Conservation (phyloP, 2,113 vertebrate genomes). For the Silurus glanis region DNA sequence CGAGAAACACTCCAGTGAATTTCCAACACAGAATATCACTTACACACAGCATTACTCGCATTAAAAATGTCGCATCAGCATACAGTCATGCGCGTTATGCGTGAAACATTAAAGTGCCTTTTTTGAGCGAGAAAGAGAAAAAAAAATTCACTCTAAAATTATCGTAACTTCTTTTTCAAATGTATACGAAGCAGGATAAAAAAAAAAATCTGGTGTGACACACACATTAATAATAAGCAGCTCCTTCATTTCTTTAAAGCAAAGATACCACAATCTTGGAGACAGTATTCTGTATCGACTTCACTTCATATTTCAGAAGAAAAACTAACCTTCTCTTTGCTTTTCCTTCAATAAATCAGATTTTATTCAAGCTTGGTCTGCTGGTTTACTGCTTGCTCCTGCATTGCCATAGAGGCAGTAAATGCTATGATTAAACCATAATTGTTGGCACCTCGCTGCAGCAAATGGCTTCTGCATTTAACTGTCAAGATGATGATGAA, state of each 20-base stretch:
- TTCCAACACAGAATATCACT: neutral
- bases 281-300: neutral
- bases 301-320: neutral
- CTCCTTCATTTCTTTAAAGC: neutral
- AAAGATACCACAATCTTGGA: neutral
- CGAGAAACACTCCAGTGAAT: neutral
- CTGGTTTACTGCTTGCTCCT: neutral
- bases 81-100: neutral
- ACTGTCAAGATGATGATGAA: neutral
- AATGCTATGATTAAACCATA: neutral
- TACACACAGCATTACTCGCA: neutral
- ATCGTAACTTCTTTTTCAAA: too few species aligned
- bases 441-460: conserved; percentile 3
- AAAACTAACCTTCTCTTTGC: neutral
- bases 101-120: conserved; percentile 5
- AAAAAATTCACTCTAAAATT: neutral
- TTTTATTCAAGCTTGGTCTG: neutral
- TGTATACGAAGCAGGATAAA: neutral
- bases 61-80: neutral
- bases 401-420: neutral
- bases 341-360: neutral
- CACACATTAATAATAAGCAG: neutral
- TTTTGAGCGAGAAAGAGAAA: neutral
- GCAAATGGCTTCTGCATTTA: neutral
- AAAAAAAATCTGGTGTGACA: neutral